Percentiles rank a stretch among this genome's conserved stretches.
phyloP scores from a whole-genome alignment of 2,113 vertebrate genomes.

The Eira barbara region DNA sequence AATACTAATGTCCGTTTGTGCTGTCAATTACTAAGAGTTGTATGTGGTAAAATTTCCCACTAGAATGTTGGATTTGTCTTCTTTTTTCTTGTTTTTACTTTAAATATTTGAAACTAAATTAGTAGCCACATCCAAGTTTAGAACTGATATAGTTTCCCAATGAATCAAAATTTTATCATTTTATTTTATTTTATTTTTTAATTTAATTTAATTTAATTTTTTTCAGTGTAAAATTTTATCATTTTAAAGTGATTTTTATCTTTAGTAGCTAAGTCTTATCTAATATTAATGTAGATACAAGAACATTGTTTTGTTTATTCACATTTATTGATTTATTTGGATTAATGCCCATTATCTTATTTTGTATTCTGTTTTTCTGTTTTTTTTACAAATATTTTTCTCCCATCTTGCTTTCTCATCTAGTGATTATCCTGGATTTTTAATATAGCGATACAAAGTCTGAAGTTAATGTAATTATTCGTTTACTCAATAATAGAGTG shows the following conservation, averaged over 20 bases:
- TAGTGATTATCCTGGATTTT: background rate
- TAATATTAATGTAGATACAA: background rate
- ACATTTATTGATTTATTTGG: slow-evolving; percentile 10
- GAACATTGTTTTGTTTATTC: slow-evolving; percentile 13
- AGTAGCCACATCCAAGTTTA: background rate
- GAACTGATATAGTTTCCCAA: background rate
- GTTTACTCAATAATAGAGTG: background rate
- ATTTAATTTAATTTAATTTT: too few species aligned
- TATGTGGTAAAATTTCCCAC: background rate
- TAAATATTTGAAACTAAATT: slow-evolving; percentile 15
- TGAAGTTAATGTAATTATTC: slow-evolving; percentile 1
- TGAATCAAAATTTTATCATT: background rate
- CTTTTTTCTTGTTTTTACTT: background rate
- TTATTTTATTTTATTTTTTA: too few species aligned
- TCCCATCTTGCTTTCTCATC: background rate
- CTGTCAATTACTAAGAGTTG: background rate
- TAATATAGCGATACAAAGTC: background rate
- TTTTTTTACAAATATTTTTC: slow-evolving; percentile 5
- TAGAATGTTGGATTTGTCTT: background rate
- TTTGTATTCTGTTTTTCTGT: background rate
- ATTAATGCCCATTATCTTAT: slow-evolving; percentile 11
- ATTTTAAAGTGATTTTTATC: background rate
- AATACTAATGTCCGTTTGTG: background rate
- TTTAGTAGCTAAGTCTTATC: background rate
- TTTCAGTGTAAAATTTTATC: background rate